These are phyloP conservation scores for Sarotherodon lohbergeri DNA, from an alignment of 2,113 vertebrate genomes.

Conservation along the genomic window DNA sequence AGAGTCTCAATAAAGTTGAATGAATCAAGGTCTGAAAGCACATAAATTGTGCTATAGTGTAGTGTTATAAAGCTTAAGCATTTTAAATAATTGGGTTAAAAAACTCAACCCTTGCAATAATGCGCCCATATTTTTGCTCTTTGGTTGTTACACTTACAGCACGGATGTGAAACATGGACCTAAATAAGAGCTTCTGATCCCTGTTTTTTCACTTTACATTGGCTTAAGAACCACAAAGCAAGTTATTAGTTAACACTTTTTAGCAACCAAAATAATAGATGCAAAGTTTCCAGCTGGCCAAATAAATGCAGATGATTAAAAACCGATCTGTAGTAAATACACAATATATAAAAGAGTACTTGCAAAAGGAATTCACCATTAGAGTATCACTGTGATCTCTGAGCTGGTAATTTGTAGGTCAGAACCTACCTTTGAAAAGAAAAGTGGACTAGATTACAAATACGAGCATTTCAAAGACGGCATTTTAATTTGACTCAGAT, in stretches of 20 bases:
- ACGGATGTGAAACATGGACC: background rate
- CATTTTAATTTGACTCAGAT: background rate
- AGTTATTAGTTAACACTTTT: background rate
- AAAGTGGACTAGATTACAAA: background rate
- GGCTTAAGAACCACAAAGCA: background rate
- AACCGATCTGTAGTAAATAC: background rate
- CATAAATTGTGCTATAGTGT: background rate
- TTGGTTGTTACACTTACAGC: background rate
- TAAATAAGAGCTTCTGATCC: background rate
- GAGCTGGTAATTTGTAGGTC: background rate
- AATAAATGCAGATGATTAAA: background rate
- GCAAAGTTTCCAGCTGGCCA: background rate
- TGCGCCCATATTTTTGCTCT: rapidly evolving
- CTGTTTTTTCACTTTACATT: background rate
- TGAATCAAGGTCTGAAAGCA: background rate
- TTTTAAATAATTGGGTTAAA: background rate
- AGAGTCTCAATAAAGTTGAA: background rate
- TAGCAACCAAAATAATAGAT: background rate
- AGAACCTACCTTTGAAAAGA: background rate
- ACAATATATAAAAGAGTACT: background rate
- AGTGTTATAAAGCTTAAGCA: background rate
- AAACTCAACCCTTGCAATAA: background rate
- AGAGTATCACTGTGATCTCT: background rate
- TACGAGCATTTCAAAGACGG: background rate
- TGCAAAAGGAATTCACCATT: background rate